phyloP scores from a whole-genome alignment of 2,797 vertebrate genomes.

The Ispidina lecontei region DNA sequence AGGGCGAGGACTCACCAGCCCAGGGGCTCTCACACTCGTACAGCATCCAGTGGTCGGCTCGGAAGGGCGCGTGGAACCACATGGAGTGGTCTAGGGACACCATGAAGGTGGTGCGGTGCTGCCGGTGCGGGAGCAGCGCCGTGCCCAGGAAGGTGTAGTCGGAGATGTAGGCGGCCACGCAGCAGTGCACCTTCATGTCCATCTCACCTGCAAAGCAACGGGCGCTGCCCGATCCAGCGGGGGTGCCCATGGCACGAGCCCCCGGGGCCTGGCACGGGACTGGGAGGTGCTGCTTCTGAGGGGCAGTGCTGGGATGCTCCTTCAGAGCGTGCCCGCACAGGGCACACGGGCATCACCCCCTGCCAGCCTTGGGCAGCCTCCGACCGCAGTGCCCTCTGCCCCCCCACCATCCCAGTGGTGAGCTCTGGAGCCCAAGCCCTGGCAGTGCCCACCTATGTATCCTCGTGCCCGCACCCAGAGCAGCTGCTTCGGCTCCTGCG shows the following conservation, averaged over 20 bases:
- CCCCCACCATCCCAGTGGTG: fast-evolving
- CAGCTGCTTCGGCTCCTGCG: constrained; percentile 84
- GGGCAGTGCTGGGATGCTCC: background rate
- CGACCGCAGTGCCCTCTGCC: too few species aligned
- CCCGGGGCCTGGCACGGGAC: fast-evolving
- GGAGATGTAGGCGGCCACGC: constrained; percentile 93
- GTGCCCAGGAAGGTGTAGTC: constrained; percentile 91
- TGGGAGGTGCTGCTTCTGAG: background rate
- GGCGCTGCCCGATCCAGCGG: fast-evolving
- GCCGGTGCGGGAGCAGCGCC: constrained; percentile 82
- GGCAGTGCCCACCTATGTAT: constrained; percentile 86
- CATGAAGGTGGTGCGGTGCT: constrained; percentile 74
- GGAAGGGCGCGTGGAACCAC: constrained; percentile 95
- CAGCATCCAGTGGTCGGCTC: constrained; percentile 95
- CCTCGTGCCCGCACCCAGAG: constrained; percentile 94
- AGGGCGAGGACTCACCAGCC: constrained; percentile 81
- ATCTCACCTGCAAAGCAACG: constrained; percentile 83
- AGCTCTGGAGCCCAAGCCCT: fast-evolving
- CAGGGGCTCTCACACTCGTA: constrained; percentile 95
- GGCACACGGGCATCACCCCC: fast-evolving
- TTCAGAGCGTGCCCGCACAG: fast-evolving
- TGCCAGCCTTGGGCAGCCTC: background rate
- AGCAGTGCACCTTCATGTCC: constrained; percentile 94
- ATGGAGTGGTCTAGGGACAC: constrained; percentile 94
- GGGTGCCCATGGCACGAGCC: background rate